Base-by-base conservation (phyloP, 2,113 vertebrate genomes). In the Galemys pyrenaicus region DNA sequence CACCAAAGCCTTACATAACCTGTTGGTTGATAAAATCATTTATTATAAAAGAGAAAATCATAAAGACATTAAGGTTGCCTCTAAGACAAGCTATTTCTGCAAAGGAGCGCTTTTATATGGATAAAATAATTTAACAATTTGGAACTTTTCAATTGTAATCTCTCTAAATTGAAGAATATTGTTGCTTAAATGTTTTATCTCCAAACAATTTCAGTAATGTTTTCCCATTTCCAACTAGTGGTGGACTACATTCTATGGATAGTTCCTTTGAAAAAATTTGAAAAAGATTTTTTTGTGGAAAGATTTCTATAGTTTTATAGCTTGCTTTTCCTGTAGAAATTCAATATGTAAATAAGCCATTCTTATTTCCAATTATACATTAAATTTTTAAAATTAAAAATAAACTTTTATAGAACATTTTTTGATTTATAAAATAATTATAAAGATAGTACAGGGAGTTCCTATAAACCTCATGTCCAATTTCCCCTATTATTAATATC, bases 61-160 rank as follows among this genome's bases (percentile, higher is more conserved):
- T 54, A 74, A 80, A 70, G 39, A 60, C 10, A 24, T 35, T 58
- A 32, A 79, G 56, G 19, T 78, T 51, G 9, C 22, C 44, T 35
- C 17, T 37, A 56, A 92, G 65, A 84, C 30, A 89, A 89, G 30
- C 64, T 75, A 1, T 92, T 89, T 92, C 60, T 94, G 20, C 41
- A 85, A 74, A 94, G 30, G 32, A n/a, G 32, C 12, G 44, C 32
- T 22, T 89, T 85, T 78, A 64, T 46, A 17, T 73, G 54, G 13
- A 78, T 84, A 30, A 89, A 94, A 91, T 20, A 74, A 91, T 41
- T 64, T 56, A 22, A 62, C 5, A 62, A 28, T 82, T 86, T 89
- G 74, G 28, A 75, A 94, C 37, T 94, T 89, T 44, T 44, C 37
- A 88, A 73, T 86, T 49, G 46, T 95, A 39, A 82, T 87, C 37